Evolutionary conservation across 2,797 vertebrate genomes (phyloP).

Genomic region (Bryconaethiops microstoma): DNA sequence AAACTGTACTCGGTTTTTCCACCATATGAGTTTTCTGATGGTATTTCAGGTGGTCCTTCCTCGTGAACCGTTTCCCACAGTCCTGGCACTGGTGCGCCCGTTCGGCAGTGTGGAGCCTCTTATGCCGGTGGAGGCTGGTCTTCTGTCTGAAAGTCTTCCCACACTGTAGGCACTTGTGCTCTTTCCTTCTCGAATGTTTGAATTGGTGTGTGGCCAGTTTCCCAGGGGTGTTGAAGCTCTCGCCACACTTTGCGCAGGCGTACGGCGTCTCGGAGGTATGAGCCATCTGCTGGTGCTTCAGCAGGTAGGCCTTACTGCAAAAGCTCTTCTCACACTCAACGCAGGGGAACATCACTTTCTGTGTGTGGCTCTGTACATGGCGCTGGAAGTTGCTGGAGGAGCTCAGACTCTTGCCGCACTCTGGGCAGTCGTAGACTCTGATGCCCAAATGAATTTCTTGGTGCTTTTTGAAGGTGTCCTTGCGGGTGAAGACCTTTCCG

Average conservation of each 20-base stretch:
- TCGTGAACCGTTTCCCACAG: conserved; percentile 15
- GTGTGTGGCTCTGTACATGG: conserved; percentile 24
- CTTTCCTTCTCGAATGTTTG: conserved; percentile 7
- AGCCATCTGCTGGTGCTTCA: conserved; percentile 5
- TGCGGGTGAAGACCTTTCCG: conserved; percentile 50
- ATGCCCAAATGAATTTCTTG: conserved; percentile 39
- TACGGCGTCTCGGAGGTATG: conserved; percentile 7
- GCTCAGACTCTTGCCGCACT: conserved; percentile 51
- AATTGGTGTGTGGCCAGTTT: conserved; percentile 25
- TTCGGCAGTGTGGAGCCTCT: background rate
- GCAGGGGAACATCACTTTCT: conserved; percentile 20
- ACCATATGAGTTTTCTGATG: background rate
- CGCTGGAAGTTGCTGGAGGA: conserved; percentile 17
- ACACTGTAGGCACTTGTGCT: background rate
- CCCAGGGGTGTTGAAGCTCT: conserved; percentile 13
- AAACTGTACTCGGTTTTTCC: background rate
- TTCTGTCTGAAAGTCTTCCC: background rate
- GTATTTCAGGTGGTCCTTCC: background rate
- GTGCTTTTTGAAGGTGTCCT: conserved; percentile 53
- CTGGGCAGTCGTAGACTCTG: conserved; percentile 34
- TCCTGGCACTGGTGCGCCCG: conserved; percentile 2
- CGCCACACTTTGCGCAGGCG: background rate
- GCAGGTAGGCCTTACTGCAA: background rate
- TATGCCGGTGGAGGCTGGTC: background rate
- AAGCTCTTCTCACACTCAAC: conserved; percentile 14